Conservation (phyloP, 2,888 invertebrate genomes). For the Peribatodes rhomboidaria region DNA sequence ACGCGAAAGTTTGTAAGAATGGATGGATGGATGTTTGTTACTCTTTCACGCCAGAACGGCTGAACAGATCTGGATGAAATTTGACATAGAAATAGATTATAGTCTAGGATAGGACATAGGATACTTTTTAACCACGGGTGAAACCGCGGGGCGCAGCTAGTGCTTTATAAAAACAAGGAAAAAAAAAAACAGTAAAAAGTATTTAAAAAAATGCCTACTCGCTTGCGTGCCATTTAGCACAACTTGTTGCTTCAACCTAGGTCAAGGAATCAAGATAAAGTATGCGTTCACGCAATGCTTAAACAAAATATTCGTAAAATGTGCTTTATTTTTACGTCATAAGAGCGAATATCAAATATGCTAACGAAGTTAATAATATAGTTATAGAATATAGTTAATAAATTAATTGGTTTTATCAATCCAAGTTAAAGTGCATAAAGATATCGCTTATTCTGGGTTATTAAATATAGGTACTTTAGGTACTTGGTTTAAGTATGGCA, state of each 20-base stretch:
- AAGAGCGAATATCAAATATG: slow-evolving; percentile 14
- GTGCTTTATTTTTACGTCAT: slow-evolving; percentile 22
- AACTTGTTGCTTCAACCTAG: slow-evolving; percentile 59
- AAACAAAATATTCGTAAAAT: slow-evolving; percentile 21
- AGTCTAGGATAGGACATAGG: too few relatives aligned
- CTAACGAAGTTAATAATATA: too few relatives aligned
- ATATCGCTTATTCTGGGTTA: slow-evolving; percentile 6
- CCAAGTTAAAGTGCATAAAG: slow-evolving; percentile 26
- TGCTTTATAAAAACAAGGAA: neutral
- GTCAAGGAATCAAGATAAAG: slow-evolving; percentile 64
- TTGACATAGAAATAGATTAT: too few relatives aligned
- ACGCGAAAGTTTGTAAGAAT: too few relatives aligned
- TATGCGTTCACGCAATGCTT: slow-evolving; percentile 52
- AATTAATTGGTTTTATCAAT: slow-evolving; percentile 51
- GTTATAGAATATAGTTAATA: slow-evolving; percentile 46
- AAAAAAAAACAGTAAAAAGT: neutral
- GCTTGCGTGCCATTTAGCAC: slow-evolving; percentile 40
- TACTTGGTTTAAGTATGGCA: too few relatives aligned
- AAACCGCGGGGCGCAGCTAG: too few relatives aligned
- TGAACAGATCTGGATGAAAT: too few relatives aligned
- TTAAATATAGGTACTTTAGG: neutral
- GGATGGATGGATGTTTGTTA: too few relatives aligned
- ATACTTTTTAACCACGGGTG: too few relatives aligned
- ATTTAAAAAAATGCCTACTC: slow-evolving; percentile 16
- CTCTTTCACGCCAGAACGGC: too few relatives aligned